These are phyloP conservation scores for Podocnemis expansa DNA, from an alignment of 2,113 vertebrate species.

Conservation along the genomic window DNA sequence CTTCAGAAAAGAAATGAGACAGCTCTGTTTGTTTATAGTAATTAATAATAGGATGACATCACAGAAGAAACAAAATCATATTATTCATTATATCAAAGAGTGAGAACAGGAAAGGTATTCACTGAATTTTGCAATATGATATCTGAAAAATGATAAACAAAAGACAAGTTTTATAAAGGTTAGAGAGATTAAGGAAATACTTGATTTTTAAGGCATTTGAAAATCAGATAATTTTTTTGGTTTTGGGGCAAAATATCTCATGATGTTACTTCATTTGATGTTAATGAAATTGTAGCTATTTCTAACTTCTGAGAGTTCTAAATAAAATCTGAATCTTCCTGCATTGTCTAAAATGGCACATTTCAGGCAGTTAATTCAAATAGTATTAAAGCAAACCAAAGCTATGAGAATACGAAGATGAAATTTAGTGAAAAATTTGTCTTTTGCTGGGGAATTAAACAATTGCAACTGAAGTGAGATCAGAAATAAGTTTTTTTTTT, in stretches of 20 bases:
- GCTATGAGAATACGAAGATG: conserved; percentile 62
- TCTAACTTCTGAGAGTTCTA: conserved; percentile 27
- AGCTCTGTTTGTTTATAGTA: not conserved
- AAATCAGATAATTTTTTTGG: not conserved
- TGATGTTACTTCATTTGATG: conserved; percentile 5
- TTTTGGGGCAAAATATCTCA: not conserved
- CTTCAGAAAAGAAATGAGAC: not conserved
- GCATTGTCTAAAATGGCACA: conserved; percentile 32
- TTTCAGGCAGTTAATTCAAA: conserved; percentile 43
- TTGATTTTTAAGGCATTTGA: not conserved
- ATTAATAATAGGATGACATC: not conserved
- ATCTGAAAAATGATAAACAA: not conserved
- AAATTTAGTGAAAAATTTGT: conserved; percentile 70
- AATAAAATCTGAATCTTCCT: conserved; percentile 13
- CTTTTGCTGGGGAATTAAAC: conserved; percentile 48
- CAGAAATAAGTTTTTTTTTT: conserved; percentile 67
- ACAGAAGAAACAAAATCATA: not conserved
- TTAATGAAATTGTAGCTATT: conserved; percentile 31
- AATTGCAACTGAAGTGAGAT: conserved; percentile 58
- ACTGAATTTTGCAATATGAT: not conserved
- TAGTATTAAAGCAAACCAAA: conserved; percentile 36
- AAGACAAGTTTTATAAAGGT: not conserved
- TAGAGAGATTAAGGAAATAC: not conserved
- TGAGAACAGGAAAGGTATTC: not conserved
- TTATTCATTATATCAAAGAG: not conserved